Evolutionary conservation across 2,888 invertebrate genomes (phyloP), one percentile per base, ranked within the genome.

Genomic region (Palloptera scutellata): DNA sequence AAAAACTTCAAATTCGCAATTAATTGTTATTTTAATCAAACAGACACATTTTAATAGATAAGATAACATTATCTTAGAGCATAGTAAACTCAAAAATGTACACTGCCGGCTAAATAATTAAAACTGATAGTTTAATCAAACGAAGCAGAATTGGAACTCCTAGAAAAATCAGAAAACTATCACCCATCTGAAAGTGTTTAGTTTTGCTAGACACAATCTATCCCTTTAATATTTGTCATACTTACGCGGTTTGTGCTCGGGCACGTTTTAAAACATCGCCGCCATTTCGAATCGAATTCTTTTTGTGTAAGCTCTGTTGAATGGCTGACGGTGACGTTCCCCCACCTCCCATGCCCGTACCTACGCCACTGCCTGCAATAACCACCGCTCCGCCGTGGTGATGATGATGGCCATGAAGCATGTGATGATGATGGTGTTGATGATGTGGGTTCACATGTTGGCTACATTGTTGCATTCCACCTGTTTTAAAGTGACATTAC

Each of bases 171-270:
- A n/a, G n/a, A n/a, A n/a, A n/a, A n/a, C n/a, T n/a, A n/a, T n/a
- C n/a, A n/a, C n/a, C n/a, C n/a, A n/a, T n/a, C n/a, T n/a, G n/a
- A 30, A 30, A 30, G 30, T 30, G 6, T 30, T 30, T 6, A n/a
- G n/a, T 30, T 6, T 6, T 30, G 2, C 30, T 6, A 30, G 30
- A 30, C 30, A 30, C 54, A 54, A 10, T 2, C 42, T 41, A 30
- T 30, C 8, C 20, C 9, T 58, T 40, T 58, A 2, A 58, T 58
- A 40, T 58, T 19, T 40, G 1, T 19, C 10, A 19, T 69, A 88
- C 90, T 89, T 86, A 90, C 90, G 89, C 89, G 75, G 88, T 88
- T 83, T 90, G 90, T 73, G 89, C 88, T 79, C 91, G 86, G 75
- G 89, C 88, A 71, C 91, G 86, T 80, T 91, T 91, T 74, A 90